phyloP scores from a whole-genome alignment of 2,113 vertebrate genomes.

The Cricetomys ansorgei region DNA sequence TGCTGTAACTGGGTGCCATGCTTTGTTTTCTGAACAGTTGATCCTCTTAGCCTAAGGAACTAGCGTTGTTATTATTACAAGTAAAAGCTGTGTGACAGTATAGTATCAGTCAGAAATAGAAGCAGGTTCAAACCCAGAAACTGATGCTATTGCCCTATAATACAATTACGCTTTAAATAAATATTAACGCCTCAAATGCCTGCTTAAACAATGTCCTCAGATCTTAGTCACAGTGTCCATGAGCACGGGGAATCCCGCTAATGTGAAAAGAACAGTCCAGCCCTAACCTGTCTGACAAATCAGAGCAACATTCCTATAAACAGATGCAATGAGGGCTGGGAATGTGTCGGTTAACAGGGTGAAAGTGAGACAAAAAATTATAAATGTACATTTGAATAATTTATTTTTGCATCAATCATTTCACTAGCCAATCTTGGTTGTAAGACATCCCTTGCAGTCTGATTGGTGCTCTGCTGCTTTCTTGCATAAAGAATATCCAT shows the following conservation, averaged over 20 bases:
- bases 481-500: background rate
- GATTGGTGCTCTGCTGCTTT: background rate
- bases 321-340: background rate
- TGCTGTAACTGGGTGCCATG: background rate
- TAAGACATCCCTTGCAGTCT: background rate
- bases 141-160: background rate
- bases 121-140: background rate
- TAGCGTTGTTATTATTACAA: background rate
- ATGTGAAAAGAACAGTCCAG: background rate
- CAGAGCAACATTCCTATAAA: background rate
- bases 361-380: slow-evolving; percentile 37
- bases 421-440: background rate
- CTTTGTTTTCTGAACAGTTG: background rate
- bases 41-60: background rate
- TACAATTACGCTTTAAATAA: slow-evolving; percentile 37
- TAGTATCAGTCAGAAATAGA: slow-evolving; percentile 34
- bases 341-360: background rate
- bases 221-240: background rate
- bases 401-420: background rate
- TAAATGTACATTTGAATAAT: background rate
- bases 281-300: background rate
- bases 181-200: background rate
- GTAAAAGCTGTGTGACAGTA: background rate
- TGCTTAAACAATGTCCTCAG: background rate
- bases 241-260: background rate